A percentile compares a stretch with the other conserved stretches of the same genome.
phyloP scores from a whole-genome alignment of 2,797 vertebrate genomes.

The Oryzias sinensis region DNA sequence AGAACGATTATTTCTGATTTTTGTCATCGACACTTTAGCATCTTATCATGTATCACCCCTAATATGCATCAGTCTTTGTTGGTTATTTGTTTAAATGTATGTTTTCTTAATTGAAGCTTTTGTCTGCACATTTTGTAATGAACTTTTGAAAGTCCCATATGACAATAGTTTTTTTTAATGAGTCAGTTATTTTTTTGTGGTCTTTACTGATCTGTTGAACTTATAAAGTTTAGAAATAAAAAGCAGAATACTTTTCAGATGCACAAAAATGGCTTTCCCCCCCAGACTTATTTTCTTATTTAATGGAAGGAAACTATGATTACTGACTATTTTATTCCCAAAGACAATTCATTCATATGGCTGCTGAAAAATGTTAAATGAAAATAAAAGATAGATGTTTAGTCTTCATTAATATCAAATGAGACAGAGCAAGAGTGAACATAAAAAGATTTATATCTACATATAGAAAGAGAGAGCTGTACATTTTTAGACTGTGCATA shows the following conservation, averaged over 20 bases:
- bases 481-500: slow-evolving; percentile 51
- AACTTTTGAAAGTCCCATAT: too few relatives aligned
- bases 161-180: too few relatives aligned
- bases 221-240: background rate
- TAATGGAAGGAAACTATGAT: slow-evolving; percentile 48
- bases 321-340: slow-evolving; percentile 51
- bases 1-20: slow-evolving; percentile 5
- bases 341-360: slow-evolving; percentile 47
- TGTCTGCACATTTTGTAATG: too few relatives aligned
- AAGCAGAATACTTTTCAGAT: slow-evolving; percentile 2
- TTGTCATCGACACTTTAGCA: background rate
- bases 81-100: slow-evolving; percentile 1
- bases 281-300: slow-evolving; percentile 3
- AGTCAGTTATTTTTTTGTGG: too few relatives aligned
- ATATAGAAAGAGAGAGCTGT: slow-evolving; percentile 46
- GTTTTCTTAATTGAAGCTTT: background rate
- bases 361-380: slow-evolving; percentile 2
- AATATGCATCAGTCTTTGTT: slow-evolving; percentile 1
- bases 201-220: background rate
- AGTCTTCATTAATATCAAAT: slow-evolving; percentile 24
- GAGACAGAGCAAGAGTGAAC: slow-evolving; percentile 13
- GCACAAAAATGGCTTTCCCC: slow-evolving; percentile 1
- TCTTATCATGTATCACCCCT: background rate
- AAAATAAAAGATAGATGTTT: slow-evolving; percentile 1
- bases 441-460: slow-evolving; percentile 48